phyloP scores from a whole-genome alignment of 2,113 vertebrate species.

The Phaethon lepturus region DNA sequence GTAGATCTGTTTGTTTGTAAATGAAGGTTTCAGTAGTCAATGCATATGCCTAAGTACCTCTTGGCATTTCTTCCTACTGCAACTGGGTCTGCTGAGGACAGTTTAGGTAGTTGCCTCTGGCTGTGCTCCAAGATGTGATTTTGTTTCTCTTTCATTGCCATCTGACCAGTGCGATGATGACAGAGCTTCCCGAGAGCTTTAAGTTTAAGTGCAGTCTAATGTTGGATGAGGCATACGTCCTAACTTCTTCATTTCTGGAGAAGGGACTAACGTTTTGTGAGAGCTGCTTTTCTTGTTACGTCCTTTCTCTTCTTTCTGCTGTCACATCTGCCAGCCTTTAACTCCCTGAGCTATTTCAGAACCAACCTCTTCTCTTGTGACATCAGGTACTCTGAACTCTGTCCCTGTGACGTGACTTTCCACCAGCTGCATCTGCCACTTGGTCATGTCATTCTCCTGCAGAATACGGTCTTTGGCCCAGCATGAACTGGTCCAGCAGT shows the following conservation, averaged over 20 bases:
- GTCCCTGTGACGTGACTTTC: not conserved
- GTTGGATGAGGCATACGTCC: not conserved
- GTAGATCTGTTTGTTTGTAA: constrained; percentile 3
- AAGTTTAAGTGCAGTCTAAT: not conserved
- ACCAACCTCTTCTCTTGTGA: not conserved
- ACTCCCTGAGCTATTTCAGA: not conserved
- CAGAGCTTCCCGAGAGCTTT: not conserved
- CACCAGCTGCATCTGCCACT: not conserved
- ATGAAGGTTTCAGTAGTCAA: not conserved
- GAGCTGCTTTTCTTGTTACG: not conserved
- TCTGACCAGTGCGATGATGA: not conserved
- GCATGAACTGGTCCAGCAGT: not conserved
- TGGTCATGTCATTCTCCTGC: not conserved
- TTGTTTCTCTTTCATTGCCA: not conserved
- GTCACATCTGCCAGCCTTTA: not conserved
- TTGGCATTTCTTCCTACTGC: not conserved
- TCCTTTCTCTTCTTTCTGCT: not conserved
- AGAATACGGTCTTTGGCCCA: not conserved
- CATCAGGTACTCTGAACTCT: not conserved
- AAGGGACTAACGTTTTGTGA: not conserved
- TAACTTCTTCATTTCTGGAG: not conserved
- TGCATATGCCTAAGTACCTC: not conserved
- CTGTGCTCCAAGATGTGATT: not conserved
- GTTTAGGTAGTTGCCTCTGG: not conserved
- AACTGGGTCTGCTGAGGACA: not conserved